phyloP scores from a whole-genome alignment of 1,140 invertebrate genomes.

The Hylaeus anthracinus region DNA sequence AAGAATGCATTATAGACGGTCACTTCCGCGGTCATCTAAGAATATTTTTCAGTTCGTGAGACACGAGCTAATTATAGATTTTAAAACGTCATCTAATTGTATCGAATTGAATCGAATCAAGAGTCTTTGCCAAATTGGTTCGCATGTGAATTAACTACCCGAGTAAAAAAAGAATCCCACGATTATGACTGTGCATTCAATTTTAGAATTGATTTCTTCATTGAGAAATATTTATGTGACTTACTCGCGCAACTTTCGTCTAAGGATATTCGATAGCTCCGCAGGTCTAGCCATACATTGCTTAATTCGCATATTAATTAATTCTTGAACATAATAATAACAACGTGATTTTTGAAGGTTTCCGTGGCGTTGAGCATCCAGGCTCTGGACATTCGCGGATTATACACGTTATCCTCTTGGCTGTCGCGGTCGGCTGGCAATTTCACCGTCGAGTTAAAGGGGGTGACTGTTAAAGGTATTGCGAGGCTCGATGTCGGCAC shows the following conservation, averaged over 20 bases:
- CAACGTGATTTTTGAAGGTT: conserved; percentile 78
- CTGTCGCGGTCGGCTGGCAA: conserved; percentile 86
- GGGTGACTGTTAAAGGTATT: conserved; percentile 85
- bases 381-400: conserved; percentile 86
- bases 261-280: no score
- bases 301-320: no score
- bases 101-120: neutral
- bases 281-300: no score
- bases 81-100: neutral
- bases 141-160: neutral
- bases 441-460: conserved; percentile 87
- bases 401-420: conserved; percentile 87
- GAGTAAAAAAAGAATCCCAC: neutral
- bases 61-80: conserved; percentile 11
- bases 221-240: no score
- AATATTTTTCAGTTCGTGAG: neutral
- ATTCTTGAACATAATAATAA: no score
- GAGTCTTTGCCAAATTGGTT: conserved; percentile 16
- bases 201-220: neutral
- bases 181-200: neutral
- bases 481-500: conserved; percentile 86
- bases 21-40: neutral
- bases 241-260: no score
- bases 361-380: conserved; percentile 86
- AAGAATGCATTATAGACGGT: neutral